phyloP scores from a whole-genome alignment of 1,140 invertebrate genomes.

The Fopius arisanus region DNA sequence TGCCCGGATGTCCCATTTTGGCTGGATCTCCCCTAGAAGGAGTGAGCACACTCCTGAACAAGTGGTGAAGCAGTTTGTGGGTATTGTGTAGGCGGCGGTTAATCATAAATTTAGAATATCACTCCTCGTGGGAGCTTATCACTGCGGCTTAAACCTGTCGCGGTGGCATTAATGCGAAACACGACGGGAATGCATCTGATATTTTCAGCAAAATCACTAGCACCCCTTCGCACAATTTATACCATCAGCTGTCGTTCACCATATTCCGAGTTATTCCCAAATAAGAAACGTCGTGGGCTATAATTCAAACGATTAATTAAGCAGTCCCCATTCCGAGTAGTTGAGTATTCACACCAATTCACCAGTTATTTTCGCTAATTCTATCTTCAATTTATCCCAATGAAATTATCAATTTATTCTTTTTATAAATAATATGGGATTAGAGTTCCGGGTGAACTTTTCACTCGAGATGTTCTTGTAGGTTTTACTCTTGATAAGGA shows the following conservation, averaged over 20 bases:
- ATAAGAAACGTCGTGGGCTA: background rate
- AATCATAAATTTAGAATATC: conserved; percentile 24
- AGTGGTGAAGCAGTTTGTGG: background rate
- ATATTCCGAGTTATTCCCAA: conserved; percentile 4
- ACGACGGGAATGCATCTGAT: conserved; percentile 33
- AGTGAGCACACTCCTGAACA: too few relatives aligned
- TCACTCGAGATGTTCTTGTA: too few relatives aligned
- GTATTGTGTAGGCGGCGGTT: conserved; percentile 4
- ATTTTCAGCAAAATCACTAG: conserved; percentile 21
- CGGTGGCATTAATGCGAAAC: conserved; percentile 26
- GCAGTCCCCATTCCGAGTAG: background rate
- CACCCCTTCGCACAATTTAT: conserved; percentile 15
- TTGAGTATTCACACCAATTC: background rate
- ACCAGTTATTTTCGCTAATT: background rate
- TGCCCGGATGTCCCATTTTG: too few relatives aligned
- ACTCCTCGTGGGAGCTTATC: conserved; percentile 23
- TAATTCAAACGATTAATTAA: background rate
- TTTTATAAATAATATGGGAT: background rate
- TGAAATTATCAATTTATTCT: background rate
- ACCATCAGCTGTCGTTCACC: background rate
- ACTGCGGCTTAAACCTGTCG: conserved; percentile 30
- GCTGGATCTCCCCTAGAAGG: too few relatives aligned
- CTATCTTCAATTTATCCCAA: background rate
- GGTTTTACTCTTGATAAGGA: background rate
- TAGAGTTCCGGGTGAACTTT: background rate